Base-by-base conservation (phyloP, 2,113 vertebrate species). In the Phoenicopterus ruber region DNA sequence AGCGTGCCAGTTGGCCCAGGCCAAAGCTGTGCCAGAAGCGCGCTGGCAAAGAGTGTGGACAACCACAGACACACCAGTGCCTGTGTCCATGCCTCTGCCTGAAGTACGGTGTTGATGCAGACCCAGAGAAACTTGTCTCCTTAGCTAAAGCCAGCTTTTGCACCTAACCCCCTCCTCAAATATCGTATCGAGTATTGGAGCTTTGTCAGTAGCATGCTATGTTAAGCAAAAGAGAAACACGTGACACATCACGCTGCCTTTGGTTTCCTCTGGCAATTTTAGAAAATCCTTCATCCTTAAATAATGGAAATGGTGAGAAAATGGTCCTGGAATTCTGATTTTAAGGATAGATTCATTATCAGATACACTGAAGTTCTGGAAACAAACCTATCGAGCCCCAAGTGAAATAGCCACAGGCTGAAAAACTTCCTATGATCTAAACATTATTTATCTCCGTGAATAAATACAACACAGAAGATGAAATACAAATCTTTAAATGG, bases 1-100 rank as follows among this genome's bases (percentile, higher is more conserved):
- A 84, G 17, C 2, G 3, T 1, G 0, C 11, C 36, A 24, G 13
- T 22, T 38, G 17, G 12, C 17, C 31, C 54, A 17, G 29, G 5
- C 3, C 34, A 86, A 55, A 65, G 38, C 32, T 16, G 29, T 42
- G 22, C 21, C 38, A 47, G 58, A 59, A 59, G 6, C 2, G 7
- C 52, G 6, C 36, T 34, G 36, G 29, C 18, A 70, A 52, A 31
- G 1, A 21, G 7, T 8, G 7, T 46, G 14, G 28, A 55, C 8
- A 19, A 17, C 8, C 31, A 34, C 22, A 10, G 7, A 28, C 3
- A 11, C 29, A 44, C 4, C 54, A 18, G 22, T n/a, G 17, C 11
- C 40, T 47, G 12, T 15, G 44, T 13, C 18, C 49, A 24, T 2
- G 1, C 9, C 42, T 82, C 79, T 92, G 46, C 11, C 67, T 67